Conservation (phyloP, 2,888 invertebrate species). For the Metallyticus violacea region DNA sequence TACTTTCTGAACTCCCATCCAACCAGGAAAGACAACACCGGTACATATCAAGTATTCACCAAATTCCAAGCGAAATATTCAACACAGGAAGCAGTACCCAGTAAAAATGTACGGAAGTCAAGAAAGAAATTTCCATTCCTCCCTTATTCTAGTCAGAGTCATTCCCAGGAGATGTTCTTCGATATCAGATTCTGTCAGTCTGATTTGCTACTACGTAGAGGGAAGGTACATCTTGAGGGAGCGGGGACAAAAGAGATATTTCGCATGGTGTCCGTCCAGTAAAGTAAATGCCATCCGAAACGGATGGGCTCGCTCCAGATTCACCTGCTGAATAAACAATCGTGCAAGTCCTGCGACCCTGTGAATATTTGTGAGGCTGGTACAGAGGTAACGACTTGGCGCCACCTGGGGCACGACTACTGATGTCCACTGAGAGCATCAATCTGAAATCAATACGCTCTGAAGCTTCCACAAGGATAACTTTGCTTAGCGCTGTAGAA, state of each 20-base stretch:
- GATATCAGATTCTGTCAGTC: conserved; percentile 8
- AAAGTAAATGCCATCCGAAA: no score
- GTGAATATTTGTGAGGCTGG: neutral
- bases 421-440: neutral
- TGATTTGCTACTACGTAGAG: neutral
- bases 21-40: neutral
- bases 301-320: neutral
- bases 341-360: neutral
- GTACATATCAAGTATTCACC: neutral
- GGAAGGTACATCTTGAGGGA: no score
- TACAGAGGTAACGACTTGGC: neutral
- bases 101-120: no score
- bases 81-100: no score
- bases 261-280: neutral
- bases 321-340: neutral
- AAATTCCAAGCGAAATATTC: neutral
- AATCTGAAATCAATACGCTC: neutral
- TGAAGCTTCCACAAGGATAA: no score
- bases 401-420: no score
- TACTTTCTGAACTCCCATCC: neutral
- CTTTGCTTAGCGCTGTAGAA: neutral
- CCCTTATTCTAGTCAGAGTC: neutral
- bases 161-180: neutral
- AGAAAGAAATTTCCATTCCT: neutral
- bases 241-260: neutral